Percentiles rank a stretch among this genome's conserved stretches.
Conservation (phyloP, 2,888 invertebrate genomes). For the Prenolepis imparis region DNA sequence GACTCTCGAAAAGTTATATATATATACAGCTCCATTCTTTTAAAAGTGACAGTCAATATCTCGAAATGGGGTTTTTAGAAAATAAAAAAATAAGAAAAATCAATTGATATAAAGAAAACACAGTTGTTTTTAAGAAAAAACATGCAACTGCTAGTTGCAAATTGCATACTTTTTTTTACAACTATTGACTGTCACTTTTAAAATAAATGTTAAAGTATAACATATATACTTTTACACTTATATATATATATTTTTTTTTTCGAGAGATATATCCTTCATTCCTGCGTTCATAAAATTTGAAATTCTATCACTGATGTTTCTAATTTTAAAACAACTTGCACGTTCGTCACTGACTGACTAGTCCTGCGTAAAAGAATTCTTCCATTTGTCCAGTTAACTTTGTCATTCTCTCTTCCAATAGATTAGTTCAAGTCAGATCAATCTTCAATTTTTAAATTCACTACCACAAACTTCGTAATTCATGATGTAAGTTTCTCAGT, state of each 20-base stretch:
- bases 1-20: neutral
- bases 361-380: constrained; percentile 24
- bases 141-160: too few relatives aligned
- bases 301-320: neutral
- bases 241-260: neutral
- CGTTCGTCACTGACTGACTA: constrained; percentile 39
- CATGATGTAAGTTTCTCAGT: neutral
- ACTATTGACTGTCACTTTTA: too few relatives aligned
- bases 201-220: too few relatives aligned
- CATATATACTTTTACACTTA: too few relatives aligned
- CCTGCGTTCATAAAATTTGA: constrained; percentile 5
- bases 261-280: neutral
- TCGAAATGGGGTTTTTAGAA: too few relatives aligned
- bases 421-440: neutral
- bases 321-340: constrained; percentile 26
- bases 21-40: neutral
- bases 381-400: constrained; percentile 1
- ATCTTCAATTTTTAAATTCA: neutral
- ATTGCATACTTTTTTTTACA: too few relatives aligned
- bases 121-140: too few relatives aligned
- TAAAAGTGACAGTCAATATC: too few relatives aligned
- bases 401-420: neutral
- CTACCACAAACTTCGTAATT: neutral
- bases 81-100: too few relatives aligned
- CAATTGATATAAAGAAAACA: too few relatives aligned